Conservation (phyloP, 2,113 vertebrate species). For the Egretta garzetta region DNA sequence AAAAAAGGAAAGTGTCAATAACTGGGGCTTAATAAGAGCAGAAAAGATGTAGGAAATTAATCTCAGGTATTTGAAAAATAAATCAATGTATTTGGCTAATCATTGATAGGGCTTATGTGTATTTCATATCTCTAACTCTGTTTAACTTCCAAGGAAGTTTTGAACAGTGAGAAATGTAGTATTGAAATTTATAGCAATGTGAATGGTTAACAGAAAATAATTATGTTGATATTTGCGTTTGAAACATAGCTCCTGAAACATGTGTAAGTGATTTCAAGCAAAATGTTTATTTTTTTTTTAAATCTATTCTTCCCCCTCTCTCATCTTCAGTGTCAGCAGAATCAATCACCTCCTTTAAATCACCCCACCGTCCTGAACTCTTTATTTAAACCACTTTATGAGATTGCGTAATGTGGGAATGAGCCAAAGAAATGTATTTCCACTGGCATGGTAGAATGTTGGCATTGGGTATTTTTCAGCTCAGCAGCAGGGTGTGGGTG, state of each 20-base stretch:
- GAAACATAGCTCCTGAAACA: background rate
- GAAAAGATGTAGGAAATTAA: background rate
- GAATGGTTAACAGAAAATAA: background rate
- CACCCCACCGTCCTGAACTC: background rate
- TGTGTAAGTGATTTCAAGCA: background rate
- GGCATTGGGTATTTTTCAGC: slow-evolving; percentile 26
- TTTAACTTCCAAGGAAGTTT: background rate
- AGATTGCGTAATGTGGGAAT: background rate
- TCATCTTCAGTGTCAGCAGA: background rate
- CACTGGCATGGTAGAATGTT: background rate
- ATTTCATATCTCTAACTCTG: background rate
- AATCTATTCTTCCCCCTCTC: background rate
- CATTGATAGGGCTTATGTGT: background rate
- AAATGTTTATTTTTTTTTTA: background rate
- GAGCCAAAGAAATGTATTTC: slow-evolving; percentile 18
- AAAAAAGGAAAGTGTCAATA: background rate
- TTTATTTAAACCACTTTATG: background rate
- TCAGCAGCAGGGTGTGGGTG: background rate
- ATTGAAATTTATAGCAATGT: background rate
- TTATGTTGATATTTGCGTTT: background rate
- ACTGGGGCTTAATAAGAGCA: background rate
- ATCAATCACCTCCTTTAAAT: background rate
- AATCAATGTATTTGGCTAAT: background rate
- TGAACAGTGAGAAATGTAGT: background rate
- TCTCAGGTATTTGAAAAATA: background rate